Evolutionary conservation across 2,888 invertebrate genomes (phyloP), one percentile per base, ranked within the genome.

Genomic region (Pseudolycoriella hygida): DNA sequence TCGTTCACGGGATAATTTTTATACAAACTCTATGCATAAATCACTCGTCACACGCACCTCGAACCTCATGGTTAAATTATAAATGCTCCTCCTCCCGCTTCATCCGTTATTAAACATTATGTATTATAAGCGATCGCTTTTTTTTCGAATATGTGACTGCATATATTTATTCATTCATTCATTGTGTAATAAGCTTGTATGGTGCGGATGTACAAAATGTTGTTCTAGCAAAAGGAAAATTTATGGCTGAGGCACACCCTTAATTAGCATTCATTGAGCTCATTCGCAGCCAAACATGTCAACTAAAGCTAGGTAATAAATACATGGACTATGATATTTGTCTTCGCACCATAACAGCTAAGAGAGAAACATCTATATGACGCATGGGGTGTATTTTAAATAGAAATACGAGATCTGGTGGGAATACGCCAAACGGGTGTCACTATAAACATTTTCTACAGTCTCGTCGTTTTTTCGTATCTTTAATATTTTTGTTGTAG

Each of bases 261-360:
- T 40, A 40, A 40, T 40, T 40, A 40, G 40, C 40, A 40, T 40
- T 40, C 40, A 40, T 40, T 40, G 40, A 40, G 40, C 40, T 40
- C 40, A 40, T 40, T 40, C 40, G 19, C 40, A 40, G 40, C 20
- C 39, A 19, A 40, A 40, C 40, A 19, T 40, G 19, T 40, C 39
- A 39, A 39, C 15, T 39, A 39, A 39, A 39, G 14, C 39, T 34
- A 34, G 34, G 34, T 34, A 34, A 34, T 34, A 34, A 34, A 34
- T 34, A 34, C 15, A 34, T 34, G 34, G 34, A 25, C 34, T 34
- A 34, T 34, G 34, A 34, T 34, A 34, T 34, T 34, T 34, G 34
- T 34, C 34, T 34, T 34, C 15, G 12, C 34, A 12, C 12, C 34
- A 34, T 34, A 34, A 34, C 15, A 34, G 25, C 25, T 25, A 25